These are phyloP conservation scores for Periophthalmus modestus DNA, from an alignment of 2,113 vertebrate genomes.

Conservation along the genomic window DNA sequence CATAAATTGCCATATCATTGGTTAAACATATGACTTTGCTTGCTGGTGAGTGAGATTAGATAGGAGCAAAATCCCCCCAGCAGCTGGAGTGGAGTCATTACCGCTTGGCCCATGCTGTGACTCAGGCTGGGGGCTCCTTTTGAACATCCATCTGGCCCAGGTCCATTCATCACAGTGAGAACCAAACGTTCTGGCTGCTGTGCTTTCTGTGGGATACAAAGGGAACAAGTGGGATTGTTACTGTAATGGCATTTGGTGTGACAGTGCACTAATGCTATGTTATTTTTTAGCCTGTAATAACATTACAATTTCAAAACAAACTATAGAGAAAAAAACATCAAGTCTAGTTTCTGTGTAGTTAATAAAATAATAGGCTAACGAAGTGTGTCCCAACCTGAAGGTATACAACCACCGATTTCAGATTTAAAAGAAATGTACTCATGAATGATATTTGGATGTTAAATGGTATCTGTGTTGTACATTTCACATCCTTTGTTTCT, in stretches of 20 bases:
- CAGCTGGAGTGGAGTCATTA: constrained; percentile 16
- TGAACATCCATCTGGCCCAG: constrained; percentile 27
- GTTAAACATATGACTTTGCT: not conserved
- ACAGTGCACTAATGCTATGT: not conserved
- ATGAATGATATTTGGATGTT: too few species aligned
- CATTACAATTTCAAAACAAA: too few species aligned
- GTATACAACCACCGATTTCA: too few species aligned
- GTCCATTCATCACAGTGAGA: constrained; percentile 18
- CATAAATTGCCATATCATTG: not conserved
- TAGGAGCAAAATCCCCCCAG: not conserved
- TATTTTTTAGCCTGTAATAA: not conserved
- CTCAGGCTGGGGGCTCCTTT: constrained; percentile 37
- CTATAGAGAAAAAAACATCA: too few species aligned
- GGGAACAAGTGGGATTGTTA: not conserved
- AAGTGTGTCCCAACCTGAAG: too few species aligned
- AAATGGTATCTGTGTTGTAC: too few species aligned
- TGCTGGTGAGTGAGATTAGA: not conserved
- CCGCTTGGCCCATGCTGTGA: constrained; percentile 8
- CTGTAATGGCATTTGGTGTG: not conserved
- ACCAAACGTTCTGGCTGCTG: constrained; percentile 10
- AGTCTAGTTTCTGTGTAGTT: too few species aligned
- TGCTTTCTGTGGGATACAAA: constrained; percentile 6
- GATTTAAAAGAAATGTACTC: too few species aligned
- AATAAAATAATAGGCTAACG: too few species aligned
- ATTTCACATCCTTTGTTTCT: too few species aligned